Conservation (phyloP, 2,113 vertebrate species). For the Polypterus bichir region DNA sequence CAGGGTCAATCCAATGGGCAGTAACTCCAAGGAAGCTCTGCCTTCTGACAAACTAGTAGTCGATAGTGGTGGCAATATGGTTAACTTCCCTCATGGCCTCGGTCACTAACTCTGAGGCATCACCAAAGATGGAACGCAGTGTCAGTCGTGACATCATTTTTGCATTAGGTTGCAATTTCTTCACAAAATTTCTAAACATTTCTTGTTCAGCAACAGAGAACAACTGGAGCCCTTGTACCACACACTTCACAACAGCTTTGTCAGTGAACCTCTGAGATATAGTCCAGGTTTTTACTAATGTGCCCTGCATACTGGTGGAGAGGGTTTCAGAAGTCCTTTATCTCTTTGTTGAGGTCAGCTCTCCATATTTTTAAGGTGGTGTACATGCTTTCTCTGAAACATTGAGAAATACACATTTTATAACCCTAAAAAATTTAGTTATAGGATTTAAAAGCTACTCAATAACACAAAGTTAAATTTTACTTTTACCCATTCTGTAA, state of each 20-base stretch:
- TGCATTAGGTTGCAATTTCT: too few relatives aligned
- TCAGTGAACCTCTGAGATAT: neutral
- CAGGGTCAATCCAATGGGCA: neutral
- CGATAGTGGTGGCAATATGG: constrained; percentile 3
- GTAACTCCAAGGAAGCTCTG: neutral
- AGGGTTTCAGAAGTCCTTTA: neutral
- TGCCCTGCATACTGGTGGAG: neutral
- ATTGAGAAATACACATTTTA: neutral
- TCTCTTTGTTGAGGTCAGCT: constrained; percentile 1
- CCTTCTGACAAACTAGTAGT: neutral
- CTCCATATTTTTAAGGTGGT: constrained; percentile 2
- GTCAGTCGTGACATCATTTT: too few relatives aligned
- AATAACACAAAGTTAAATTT: too few relatives aligned
- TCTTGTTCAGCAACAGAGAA: too few relatives aligned
- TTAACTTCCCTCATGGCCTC: constrained; percentile 4
- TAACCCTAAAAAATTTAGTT: neutral
- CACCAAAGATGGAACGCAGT: too few relatives aligned
- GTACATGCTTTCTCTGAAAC: constrained; percentile 1
- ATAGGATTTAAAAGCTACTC: too few relatives aligned
- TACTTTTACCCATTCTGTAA: too few relatives aligned
- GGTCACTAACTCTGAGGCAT: neutral
- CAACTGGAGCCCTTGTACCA: too few relatives aligned
- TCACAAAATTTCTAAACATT: too few relatives aligned
- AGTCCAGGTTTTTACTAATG: constrained; percentile 1
- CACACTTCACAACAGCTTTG: too few relatives aligned